These are phyloP conservation scores for Ooceraea biroi DNA, from an alignment of 1,140 invertebrate species.

Conservation along the genomic window DNA sequence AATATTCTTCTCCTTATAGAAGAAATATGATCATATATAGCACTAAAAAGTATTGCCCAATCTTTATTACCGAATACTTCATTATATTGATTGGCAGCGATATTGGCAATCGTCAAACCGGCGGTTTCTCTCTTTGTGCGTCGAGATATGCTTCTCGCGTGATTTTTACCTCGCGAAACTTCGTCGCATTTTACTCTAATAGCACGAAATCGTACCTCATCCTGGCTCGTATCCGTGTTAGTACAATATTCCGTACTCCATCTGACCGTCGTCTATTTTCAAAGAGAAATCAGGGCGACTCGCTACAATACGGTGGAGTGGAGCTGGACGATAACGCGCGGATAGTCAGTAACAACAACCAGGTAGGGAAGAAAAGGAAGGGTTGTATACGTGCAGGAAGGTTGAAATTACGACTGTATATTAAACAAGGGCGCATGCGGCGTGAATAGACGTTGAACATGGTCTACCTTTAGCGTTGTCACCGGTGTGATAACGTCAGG, in stretches of 20 bases:
- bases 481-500: too few relatives aligned
- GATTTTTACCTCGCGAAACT: background rate
- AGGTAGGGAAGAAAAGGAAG: background rate
- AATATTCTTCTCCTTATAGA: too few relatives aligned
- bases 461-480: conserved; percentile 11
- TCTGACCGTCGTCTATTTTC: conserved; percentile 14
- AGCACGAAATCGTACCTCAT: conserved; percentile 23
- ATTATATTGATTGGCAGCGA: background rate
- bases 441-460: conserved; percentile 39
- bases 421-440: conserved; percentile 25
- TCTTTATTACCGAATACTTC: too few relatives aligned
- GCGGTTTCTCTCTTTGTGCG: background rate
- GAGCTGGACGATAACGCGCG: conserved; percentile 50
- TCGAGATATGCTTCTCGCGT: background rate
- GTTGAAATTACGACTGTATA: conserved; percentile 51
- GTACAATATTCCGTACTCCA: background rate
- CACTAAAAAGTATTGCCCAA: too few relatives aligned
- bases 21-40: too few relatives aligned
- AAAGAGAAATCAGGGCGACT: conserved; percentile 51
- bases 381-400: too few relatives aligned
- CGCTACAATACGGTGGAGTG: conserved; percentile 41
- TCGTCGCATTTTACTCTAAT: conserved; percentile 4
- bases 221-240: conserved; percentile 34
- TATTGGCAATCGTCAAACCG: background rate
- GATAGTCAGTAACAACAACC: conserved; percentile 24